Conservation (phyloP, 2,888 invertebrate genomes). For the Agrypnus murinus region DNA sequence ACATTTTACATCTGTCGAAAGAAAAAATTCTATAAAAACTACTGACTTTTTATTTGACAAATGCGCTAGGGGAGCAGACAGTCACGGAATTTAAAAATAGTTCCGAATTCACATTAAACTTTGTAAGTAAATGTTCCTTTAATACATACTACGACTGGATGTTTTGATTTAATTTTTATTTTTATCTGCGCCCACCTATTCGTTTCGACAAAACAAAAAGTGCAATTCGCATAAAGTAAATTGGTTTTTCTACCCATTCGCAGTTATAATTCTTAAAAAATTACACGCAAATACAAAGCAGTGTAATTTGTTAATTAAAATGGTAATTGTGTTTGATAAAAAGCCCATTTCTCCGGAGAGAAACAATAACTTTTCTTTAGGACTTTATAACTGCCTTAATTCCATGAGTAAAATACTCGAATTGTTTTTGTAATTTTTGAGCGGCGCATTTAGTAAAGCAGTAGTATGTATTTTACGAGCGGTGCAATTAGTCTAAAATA, state of each 20-base stretch:
- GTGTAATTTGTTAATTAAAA: constrained; percentile 59
- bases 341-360: constrained; percentile 48
- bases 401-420: constrained; percentile 26
- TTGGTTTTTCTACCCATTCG: constrained; percentile 6
- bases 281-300: constrained; percentile 45
- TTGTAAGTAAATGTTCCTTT: constrained; percentile 41
- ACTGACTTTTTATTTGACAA: constrained; percentile 61
- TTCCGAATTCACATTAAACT: constrained; percentile 60
- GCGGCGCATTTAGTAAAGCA: background rate
- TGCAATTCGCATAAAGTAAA: background rate
- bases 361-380: constrained; percentile 40
- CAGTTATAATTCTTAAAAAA: constrained; percentile 42
- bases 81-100: constrained; percentile 64
- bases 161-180: background rate
- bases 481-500: constrained; percentile 18
- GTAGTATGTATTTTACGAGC: constrained; percentile 22
- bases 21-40: constrained; percentile 58
- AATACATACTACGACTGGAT: constrained; percentile 20
- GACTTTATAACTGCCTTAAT: constrained; percentile 43
- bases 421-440: constrained; percentile 24
- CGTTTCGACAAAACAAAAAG: constrained; percentile 20
- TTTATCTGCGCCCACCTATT: constrained; percentile 22
- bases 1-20: constrained; percentile 64
- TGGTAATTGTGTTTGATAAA: constrained; percentile 59
- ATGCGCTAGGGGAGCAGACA: constrained; percentile 62